Percentiles rank a stretch among this genome's conserved stretches.
phyloP scores from a whole-genome alignment of 2,113 vertebrate species.

The Dipodomys merriami region DNA sequence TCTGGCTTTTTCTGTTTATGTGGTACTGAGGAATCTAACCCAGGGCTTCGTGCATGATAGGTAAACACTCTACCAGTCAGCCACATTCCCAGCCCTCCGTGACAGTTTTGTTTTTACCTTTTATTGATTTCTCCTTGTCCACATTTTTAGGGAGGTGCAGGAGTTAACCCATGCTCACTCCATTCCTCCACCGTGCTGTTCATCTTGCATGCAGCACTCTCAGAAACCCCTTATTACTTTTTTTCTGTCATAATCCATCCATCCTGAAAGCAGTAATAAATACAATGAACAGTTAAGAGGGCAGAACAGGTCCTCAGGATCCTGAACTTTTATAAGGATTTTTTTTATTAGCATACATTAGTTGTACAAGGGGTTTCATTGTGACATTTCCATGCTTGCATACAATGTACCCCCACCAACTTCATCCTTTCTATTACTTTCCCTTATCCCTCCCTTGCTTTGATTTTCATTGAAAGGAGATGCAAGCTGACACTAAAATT shows the following conservation, averaged over 20 bases:
- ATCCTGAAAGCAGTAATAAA: slow-evolving; percentile 30
- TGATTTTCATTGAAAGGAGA: neutral
- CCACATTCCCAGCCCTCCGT: neutral
- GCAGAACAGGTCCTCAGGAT: neutral
- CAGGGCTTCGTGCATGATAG: too few relatives aligned
- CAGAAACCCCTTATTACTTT: slow-evolving; percentile 12
- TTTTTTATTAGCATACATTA: neutral
- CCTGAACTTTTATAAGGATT: neutral
- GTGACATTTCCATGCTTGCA: too few relatives aligned
- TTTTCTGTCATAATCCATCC: neutral
- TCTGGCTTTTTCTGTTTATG: too few relatives aligned
- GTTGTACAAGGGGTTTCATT: too few relatives aligned
- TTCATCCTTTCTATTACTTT: too few relatives aligned
- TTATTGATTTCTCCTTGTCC: neutral
- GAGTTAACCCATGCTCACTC: slow-evolving; percentile 35
- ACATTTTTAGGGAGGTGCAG: neutral
- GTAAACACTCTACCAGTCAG: too few relatives aligned
- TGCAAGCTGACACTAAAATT: neutral
- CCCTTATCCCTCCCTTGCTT: too few relatives aligned
- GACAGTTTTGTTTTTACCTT: slow-evolving; percentile 18
- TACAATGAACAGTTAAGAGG: neutral
- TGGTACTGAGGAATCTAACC: too few relatives aligned
- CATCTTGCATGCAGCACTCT: neutral
- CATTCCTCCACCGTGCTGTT: neutral
- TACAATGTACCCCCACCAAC: too few relatives aligned